Evolutionary conservation across 2,797 vertebrate species (phyloP).

Genomic region (Channallabes apus): DNA sequence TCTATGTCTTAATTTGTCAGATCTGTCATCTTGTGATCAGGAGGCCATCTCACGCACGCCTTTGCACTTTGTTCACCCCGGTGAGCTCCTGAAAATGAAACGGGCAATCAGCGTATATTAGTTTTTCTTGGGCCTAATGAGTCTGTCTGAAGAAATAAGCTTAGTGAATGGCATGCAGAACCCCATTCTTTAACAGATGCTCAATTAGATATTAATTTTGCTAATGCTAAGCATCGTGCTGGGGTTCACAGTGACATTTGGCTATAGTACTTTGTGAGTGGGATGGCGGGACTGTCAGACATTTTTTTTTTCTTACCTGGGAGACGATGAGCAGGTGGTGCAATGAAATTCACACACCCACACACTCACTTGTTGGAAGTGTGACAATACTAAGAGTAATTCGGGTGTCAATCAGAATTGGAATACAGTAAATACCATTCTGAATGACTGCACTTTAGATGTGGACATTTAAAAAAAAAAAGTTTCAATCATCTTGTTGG

Average conservation of each 20-base stretch:
- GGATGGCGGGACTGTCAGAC: neutral
- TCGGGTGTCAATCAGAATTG: neutral
- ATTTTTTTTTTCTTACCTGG: constrained; percentile 8
- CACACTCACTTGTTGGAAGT: neutral
- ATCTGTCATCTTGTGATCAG: constrained; percentile 45
- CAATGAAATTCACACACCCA: neutral
- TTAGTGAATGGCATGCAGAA: constrained; percentile 8
- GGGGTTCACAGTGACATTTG: neutral
- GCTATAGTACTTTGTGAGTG: neutral
- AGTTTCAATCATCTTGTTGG: no score
- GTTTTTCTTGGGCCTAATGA: constrained; percentile 47
- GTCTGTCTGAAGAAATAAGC: constrained; percentile 33
- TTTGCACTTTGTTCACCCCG: constrained; percentile 34
- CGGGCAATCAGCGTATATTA: constrained; percentile 45
- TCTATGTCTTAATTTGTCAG: constrained; percentile 34
- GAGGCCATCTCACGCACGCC: neutral
- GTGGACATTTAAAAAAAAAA: neutral
- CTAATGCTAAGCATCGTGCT: constrained; percentile 44
- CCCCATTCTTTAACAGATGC: neutral
- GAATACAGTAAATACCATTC: neutral
- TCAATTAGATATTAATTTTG: constrained; percentile 54
- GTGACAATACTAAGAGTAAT: neutral
- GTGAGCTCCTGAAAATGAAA: constrained; percentile 51
- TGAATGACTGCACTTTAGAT: neutral
- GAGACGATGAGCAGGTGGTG: constrained; percentile 32